phyloP scores from a whole-genome alignment of 2,888 invertebrate genomes.

The Eucriotettix oculatus region DNA sequence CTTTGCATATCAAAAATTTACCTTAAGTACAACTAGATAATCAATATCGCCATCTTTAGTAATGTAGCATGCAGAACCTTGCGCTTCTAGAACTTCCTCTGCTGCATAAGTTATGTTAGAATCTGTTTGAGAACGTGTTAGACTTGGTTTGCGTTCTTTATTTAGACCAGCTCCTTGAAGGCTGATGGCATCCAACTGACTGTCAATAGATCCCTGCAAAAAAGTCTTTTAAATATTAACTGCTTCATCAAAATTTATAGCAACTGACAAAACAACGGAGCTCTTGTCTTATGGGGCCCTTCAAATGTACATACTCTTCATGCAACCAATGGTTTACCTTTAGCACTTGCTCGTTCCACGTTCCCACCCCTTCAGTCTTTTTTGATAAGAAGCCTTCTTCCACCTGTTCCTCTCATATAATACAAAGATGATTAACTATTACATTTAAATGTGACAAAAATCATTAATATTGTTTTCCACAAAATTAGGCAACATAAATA shows the following conservation, averaged over 20 bases:
- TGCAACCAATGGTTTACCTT: too few species aligned
- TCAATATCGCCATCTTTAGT: slow-evolving; percentile 91
- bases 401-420: too few species aligned
- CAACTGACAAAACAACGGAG: too few species aligned
- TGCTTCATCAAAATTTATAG: neutral
- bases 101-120: slow-evolving; percentile 78
- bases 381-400: too few species aligned
- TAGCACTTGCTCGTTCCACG: too few species aligned
- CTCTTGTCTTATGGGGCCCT: too few species aligned
- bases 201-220: slow-evolving; percentile 63
- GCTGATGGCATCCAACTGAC: slow-evolving; percentile 61
- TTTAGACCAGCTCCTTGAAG: slow-evolving; percentile 26
- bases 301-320: too few species aligned
- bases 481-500: too few species aligned
- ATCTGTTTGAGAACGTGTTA: slow-evolving; percentile 77
- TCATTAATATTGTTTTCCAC: too few species aligned
- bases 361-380: too few species aligned
- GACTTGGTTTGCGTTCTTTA: slow-evolving; percentile 50
- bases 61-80: slow-evolving; percentile 80
- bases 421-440: too few species aligned
- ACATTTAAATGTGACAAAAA: too few species aligned
- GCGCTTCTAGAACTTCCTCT: slow-evolving; percentile 75
- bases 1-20: slow-evolving; percentile 20
- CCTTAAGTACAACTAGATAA: slow-evolving; percentile 71
- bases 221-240: neutral